Conservation (phyloP, 1,140 invertebrate species). For the Drosophila fuyamai region DNA sequence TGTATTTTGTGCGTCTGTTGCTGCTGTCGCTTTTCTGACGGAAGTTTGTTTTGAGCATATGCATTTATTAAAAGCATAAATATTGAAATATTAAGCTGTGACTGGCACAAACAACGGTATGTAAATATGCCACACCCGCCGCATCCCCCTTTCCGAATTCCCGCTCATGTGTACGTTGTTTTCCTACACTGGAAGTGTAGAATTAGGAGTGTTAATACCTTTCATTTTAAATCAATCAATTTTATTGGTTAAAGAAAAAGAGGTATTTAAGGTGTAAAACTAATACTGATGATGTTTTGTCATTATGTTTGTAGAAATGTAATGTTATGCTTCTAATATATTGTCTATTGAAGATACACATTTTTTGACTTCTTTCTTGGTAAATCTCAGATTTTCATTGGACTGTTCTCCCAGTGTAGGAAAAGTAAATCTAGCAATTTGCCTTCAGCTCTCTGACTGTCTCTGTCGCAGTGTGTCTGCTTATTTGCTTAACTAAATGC, state of each 20-base stretch:
- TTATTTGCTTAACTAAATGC: conserved; percentile 81
- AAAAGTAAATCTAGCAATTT: conserved; percentile 61
- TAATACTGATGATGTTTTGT: no score
- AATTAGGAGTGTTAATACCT: no score
- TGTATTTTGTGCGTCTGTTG: conserved; percentile 24
- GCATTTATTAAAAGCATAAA: conserved; percentile 83
- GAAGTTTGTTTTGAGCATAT: conserved; percentile 77
- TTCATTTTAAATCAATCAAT: no score
- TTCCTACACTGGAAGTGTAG: conserved; percentile 4
- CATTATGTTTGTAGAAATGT: background rate
- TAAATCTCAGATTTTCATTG: background rate
- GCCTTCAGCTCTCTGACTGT: conserved; percentile 29
- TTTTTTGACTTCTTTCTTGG: no score
- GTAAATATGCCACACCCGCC: conserved; percentile 32
- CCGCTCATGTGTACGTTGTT: conserved; percentile 3
- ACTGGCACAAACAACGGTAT: conserved; percentile 74
- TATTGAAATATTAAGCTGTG: conserved; percentile 83
- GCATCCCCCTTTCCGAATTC: background rate
- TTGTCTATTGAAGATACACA: no score
- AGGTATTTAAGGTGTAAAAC: no score
- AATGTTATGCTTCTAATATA: no score
- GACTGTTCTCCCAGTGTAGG: background rate
- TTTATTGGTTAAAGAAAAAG: no score
- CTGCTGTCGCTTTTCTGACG: conserved; percentile 45
- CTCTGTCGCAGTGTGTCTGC: conserved; percentile 29